Evolutionary conservation across 2,113 vertebrate species (phyloP).

Genomic region (Progne subis): DNA sequence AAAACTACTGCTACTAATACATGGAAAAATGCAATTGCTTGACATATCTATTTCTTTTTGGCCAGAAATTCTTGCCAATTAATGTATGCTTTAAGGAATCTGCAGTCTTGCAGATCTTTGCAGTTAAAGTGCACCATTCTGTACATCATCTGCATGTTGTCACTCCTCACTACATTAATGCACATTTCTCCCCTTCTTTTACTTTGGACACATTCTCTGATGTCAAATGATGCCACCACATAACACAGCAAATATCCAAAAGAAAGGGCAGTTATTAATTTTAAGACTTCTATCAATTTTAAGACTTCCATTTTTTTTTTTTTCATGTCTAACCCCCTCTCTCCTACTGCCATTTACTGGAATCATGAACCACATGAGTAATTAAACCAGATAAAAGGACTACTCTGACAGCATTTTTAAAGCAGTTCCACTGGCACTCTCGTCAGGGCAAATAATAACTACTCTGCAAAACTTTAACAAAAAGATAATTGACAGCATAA

Average conservation of each 20-base stretch:
- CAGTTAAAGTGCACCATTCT: neutral
- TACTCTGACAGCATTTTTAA: neutral
- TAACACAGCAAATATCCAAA: neutral
- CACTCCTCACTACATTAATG: neutral
- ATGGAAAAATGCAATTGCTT: neutral
- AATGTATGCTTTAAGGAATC: neutral
- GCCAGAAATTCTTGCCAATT: neutral
- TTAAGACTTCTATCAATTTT: neutral
- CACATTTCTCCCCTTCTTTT: neutral
- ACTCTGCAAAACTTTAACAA: slow-evolving; percentile 11
- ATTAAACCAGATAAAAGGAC: slow-evolving; percentile 9
- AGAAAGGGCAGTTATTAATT: neutral
- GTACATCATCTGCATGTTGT: neutral
- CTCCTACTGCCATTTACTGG: neutral
- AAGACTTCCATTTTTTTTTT: neutral
- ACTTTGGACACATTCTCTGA: neutral
- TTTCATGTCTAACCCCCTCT: neutral
- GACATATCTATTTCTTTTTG: neutral
- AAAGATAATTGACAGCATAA: neutral
- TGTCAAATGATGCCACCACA: neutral
- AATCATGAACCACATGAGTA: neutral
- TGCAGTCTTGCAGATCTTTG: neutral
- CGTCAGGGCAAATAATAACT: neutral
- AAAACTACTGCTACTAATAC: neutral
- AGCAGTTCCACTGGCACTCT: neutral